Evolutionary conservation across 2,888 invertebrate genomes (phyloP).

Genomic region (Suillia variegata): DNA sequence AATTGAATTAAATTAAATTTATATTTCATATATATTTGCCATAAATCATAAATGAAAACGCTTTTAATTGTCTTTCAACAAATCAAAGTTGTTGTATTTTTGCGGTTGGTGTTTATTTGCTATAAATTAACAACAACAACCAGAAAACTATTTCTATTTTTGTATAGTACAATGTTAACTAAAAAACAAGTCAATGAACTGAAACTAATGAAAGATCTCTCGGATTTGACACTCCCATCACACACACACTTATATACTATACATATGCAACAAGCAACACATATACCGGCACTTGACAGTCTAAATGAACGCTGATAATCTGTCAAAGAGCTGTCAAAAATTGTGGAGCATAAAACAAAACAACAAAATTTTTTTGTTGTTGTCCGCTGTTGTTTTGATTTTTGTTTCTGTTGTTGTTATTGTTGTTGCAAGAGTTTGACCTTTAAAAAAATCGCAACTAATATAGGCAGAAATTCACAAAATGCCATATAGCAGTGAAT

Average conservation of each 20-base stretch:
- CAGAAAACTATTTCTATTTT: not conserved
- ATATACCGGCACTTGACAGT: slow-evolving; percentile 42
- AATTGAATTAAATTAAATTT: no score
- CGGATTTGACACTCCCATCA: not conserved
- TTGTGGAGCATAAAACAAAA: not conserved
- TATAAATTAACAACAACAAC: not conserved
- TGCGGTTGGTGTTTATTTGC: not conserved
- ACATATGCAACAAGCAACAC: not conserved
- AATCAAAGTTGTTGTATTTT: no score
- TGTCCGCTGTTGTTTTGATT: slow-evolving; percentile 14
- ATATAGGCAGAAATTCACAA: not conserved
- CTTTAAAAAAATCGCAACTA: slow-evolving; percentile 12
- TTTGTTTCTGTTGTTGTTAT: not conserved
- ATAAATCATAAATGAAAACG: not conserved
- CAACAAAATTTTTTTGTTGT: slow-evolving; percentile 4
- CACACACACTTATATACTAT: no score
- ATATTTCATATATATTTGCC: no score
- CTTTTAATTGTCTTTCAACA: not conserved
- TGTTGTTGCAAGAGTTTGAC: slow-evolving; percentile 25
- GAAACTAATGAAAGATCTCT: not conserved
- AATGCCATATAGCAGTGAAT: not conserved
- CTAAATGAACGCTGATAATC: slow-evolving; percentile 39
- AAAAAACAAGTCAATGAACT: not conserved
- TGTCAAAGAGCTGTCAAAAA: slow-evolving; percentile 51
- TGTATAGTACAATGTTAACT: not conserved